Evolutionary conservation across 2,113 vertebrate genomes (phyloP), one percentile per base, ranked within the genome.

Genomic region (Daubentonia madagascariensis): DNA sequence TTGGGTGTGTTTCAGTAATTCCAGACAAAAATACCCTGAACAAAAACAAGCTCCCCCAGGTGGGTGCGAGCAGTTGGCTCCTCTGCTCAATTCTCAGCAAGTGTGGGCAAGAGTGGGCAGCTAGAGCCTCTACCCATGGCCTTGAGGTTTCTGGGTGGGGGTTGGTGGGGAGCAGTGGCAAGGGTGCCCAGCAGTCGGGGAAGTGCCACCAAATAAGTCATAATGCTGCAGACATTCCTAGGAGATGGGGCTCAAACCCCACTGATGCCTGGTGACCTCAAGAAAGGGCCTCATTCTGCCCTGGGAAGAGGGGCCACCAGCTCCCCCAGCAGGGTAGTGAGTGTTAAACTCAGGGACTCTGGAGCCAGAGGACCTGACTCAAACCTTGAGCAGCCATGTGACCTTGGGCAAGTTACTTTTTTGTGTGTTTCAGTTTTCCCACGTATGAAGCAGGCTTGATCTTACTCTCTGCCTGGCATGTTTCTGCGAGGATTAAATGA

Each of bases 21-120:
- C 25, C 96, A 72, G 91, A 73, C 84, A 92, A 86, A 95, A 89
- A 81, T 72, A 91, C 54, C 61, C 54, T 11, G 59, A 79, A 30
- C 61, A 94, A 78, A 93, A 93, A 89, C 80, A 96, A 40, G 40
- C 52, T 76, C n/a, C 37, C 35, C 50, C 9, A 52, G 63, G 57
- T 84, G 40, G 63, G 70, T 8, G 50, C 70, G 22, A 76, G 70
- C 10, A 0, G 11, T 20, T 7, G 20, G 25, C 14, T 85, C 28
- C 67, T 65, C 52, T 76, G 28, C 79, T 78, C 17, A 12, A 11
- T 73, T 57, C 80, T 57, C 37, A 73, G 13, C 6, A 57, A 30
- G 68, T 1, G 4, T 48, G 75, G 57, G 12, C 88, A 52, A 23
- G 45, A 16, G 30, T 70, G 37, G 48, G 2, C 11, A 30, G 80